phyloP scores from a whole-genome alignment of 2,888 invertebrate genomes.

The Amiota mariae region DNA sequence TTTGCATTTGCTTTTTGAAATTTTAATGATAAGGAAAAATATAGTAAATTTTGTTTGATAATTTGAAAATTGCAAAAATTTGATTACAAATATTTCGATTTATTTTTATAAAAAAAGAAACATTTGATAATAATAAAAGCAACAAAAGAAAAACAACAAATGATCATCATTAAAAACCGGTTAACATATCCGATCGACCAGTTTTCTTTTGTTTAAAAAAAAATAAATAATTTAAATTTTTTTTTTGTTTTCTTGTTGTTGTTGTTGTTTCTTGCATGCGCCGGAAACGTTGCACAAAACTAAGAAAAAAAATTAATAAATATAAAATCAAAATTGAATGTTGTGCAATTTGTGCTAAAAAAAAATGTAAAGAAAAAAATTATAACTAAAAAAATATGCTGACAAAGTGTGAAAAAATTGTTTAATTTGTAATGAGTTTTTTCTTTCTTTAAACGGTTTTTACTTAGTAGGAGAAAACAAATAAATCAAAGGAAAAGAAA shows the following conservation, averaged over 20 bases:
- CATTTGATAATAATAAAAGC: too few species aligned
- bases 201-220: too few species aligned
- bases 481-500: background rate
- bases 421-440: background rate
- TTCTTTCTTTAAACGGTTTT: background rate
- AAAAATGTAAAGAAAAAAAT: background rate
- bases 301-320: background rate
- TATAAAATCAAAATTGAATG: background rate
- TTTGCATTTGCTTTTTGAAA: background rate
- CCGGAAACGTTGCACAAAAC: conserved; percentile 4
- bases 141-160: too few species aligned
- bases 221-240: too few species aligned
- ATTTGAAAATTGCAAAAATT: too few species aligned
- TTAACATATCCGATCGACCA: too few species aligned
- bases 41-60: too few species aligned
- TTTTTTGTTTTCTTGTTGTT: background rate
- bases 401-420: background rate
- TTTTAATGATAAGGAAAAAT: too few species aligned
- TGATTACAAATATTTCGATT: too few species aligned
- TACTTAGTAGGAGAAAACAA: background rate
- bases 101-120: too few species aligned
- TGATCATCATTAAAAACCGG: too few species aligned
- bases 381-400: background rate
- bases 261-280: conserved; percentile 7
- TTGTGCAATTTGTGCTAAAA: conserved; percentile 21